Conservation (phyloP, 2,113 vertebrate species). For the Actinemys pallida region DNA sequence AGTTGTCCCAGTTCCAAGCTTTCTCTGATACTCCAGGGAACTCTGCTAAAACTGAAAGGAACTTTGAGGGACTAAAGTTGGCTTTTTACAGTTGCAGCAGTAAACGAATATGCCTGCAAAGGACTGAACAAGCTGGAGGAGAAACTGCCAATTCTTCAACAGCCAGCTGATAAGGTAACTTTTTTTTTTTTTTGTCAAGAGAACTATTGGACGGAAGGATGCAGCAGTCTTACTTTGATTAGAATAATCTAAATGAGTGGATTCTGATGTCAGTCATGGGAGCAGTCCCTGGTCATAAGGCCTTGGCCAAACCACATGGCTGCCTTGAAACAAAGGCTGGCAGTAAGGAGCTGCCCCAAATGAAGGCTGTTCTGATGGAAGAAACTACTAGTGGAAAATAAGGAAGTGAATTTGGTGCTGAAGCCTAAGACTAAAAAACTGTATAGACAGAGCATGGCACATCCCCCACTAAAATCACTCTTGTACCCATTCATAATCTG, state of each 20-base stretch:
- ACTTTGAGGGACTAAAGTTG: not conserved
- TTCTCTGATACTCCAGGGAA: not conserved
- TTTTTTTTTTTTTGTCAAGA: not conserved
- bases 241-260: not conserved
- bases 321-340: not conserved
- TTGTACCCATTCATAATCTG: not conserved
- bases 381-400: not conserved
- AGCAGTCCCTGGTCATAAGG: not conserved
- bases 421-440: too few species aligned
- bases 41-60: not conserved
- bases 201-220: not conserved
- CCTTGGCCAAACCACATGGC: not conserved
- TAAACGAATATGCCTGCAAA: constrained; percentile 84
- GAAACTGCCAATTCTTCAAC: constrained; percentile 85
- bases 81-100: constrained; percentile 78
- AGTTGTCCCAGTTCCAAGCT: not conserved
- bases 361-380: not conserved
- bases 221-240: not conserved
- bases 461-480: too few species aligned
- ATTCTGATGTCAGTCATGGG: not conserved
- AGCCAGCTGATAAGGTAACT: constrained; percentile 85
- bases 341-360: not conserved
- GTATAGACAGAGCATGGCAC: not conserved
- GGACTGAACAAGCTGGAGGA: constrained; percentile 88
- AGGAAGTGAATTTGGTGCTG: not conserved